Conservation (phyloP, 2,113 vertebrate species). For the Phaetusa simplex region DNA sequence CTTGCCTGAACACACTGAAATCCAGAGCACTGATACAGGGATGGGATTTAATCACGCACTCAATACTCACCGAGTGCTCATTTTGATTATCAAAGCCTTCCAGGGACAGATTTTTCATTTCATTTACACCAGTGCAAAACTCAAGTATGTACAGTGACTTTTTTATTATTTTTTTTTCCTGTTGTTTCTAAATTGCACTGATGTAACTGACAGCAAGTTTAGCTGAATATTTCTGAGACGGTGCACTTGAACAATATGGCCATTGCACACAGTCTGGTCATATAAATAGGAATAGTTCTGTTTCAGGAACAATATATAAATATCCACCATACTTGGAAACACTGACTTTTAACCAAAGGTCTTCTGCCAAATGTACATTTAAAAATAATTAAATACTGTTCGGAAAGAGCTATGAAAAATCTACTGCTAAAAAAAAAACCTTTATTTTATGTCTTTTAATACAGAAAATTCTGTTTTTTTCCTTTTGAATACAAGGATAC, state of each 20-base stretch:
- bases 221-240: not conserved
- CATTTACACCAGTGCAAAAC: not conserved
- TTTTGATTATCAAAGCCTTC: not conserved
- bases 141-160: not conserved
- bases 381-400: not conserved
- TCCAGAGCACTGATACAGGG: not conserved
- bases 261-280: not conserved
- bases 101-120: not conserved
- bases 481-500: not conserved
- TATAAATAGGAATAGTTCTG: not conserved
- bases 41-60: rapidly evolving
- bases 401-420: not conserved
- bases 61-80: not conserved
- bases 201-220: not conserved
- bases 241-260: not conserved
- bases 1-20: not conserved
- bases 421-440: not conserved
- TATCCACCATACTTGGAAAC: not conserved
- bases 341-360: not conserved
- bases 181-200: not conserved
- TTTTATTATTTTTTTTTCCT: not conserved
- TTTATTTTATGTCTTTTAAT: not conserved
- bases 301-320: not conserved
- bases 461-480: not conserved
- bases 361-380: not conserved